Conservation (phyloP, 2,888 invertebrate genomes). For the Plebejus melissa region DNA sequence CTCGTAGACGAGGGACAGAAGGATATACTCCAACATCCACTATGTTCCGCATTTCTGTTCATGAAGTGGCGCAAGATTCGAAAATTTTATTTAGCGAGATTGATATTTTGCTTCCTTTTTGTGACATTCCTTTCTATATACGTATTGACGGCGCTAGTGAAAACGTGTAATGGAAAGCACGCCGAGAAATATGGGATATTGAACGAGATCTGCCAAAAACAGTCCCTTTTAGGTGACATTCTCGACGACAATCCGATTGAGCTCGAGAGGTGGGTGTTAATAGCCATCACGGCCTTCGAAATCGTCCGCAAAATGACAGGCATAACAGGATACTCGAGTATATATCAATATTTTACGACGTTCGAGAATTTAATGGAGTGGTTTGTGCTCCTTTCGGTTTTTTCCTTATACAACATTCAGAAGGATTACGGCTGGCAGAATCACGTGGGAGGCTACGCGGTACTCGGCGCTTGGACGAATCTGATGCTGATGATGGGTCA, state of each 20-base stretch:
- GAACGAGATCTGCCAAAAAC: constrained; percentile 85
- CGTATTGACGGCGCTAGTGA: constrained; percentile 88
- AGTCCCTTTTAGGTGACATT: constrained; percentile 85
- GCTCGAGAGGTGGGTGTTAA: constrained; percentile 88
- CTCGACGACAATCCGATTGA: constrained; percentile 87
- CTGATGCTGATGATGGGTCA: constrained; percentile 94
- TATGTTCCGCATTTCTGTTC: constrained; percentile 92
- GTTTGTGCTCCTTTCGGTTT: constrained; percentile 91
- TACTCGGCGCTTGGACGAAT: constrained; percentile 91
- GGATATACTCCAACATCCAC: constrained; percentile 90
- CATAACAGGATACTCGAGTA: constrained; percentile 87
- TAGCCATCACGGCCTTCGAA: constrained; percentile 87
- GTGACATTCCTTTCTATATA: constrained; percentile 88
- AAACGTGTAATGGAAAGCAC: constrained; percentile 79
- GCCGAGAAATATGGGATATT: constrained; percentile 75
- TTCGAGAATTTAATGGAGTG: constrained; percentile 92
- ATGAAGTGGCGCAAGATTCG: constrained; percentile 94
- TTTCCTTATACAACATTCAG: constrained; percentile 88
- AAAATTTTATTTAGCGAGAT: constrained; percentile 90
- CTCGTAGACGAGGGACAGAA: constrained; percentile 94
- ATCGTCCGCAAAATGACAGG: constrained; percentile 88
- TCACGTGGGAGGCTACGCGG: constrained; percentile 91
- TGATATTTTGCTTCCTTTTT: constrained; percentile 89
- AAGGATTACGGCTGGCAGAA: constrained; percentile 91
- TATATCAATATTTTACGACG: constrained; percentile 88